These are phyloP conservation scores for Trachops cirrhosus DNA, from an alignment of 2,797 vertebrate genomes.

Conservation along the genomic window DNA sequence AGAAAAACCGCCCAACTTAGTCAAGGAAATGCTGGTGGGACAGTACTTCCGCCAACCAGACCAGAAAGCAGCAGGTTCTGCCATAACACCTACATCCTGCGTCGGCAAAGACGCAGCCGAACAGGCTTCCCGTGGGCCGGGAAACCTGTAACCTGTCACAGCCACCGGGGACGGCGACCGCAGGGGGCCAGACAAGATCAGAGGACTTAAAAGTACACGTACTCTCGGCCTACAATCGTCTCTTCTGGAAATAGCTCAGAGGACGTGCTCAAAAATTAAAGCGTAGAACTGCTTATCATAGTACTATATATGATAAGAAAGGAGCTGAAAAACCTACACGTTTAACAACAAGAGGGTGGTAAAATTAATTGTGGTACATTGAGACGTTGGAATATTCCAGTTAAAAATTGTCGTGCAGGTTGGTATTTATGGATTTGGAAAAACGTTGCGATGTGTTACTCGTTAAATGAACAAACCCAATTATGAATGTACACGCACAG, in stretches of 20 bases:
- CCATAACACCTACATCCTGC: fast-evolving
- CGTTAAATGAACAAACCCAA: neutral
- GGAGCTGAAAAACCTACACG: neutral
- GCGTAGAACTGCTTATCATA: neutral
- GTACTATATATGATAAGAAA: neutral
- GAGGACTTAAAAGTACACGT: neutral
- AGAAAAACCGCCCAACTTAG: neutral
- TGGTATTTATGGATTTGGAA: neutral
- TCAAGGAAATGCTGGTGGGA: neutral
- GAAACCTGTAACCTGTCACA: neutral
- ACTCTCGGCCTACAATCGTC: neutral
- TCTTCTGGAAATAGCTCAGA: neutral
- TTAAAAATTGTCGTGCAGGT: neutral
- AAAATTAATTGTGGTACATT: neutral
- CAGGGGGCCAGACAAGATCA: neutral
- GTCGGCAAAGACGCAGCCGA: neutral
- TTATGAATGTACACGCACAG: neutral
- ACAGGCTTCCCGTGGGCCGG: fast-evolving
- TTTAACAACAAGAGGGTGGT: neutral
- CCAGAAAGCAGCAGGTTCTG: neutral
- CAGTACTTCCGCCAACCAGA: neutral
- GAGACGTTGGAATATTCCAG: neutral
- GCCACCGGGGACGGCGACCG: fast-evolving
- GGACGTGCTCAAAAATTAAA: neutral
- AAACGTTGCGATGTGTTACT: neutral